Conservation (phyloP, 2,113 vertebrate genomes). For the Coregonus clupeaformis region DNA sequence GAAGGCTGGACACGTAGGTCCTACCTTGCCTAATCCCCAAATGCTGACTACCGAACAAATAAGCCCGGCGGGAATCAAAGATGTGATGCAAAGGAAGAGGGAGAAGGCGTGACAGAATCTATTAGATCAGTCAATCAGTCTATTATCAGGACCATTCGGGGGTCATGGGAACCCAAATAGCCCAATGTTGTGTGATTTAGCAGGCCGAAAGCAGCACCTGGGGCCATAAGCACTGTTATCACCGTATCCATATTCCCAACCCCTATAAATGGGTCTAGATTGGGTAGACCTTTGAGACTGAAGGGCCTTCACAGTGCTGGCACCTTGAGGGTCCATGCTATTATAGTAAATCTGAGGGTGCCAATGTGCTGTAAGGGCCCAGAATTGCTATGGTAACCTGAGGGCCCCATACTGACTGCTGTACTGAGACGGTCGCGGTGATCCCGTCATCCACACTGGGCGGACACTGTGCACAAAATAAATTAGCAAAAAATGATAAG, state of each 20-base stretch:
- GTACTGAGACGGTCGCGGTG: too few relatives aligned
- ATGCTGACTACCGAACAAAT: not conserved
- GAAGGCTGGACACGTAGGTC: not conserved
- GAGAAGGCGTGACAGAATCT: not conserved
- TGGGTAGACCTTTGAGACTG: not conserved
- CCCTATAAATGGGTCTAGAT: not conserved
- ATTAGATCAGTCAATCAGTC: not conserved
- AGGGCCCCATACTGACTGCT: not conserved
- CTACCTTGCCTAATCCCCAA: not conserved
- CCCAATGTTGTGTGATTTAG: not conserved
- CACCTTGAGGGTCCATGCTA: too few relatives aligned
- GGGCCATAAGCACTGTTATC: not conserved
- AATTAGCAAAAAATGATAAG: too few relatives aligned
- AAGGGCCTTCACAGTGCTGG: too few relatives aligned
- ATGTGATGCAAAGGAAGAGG: not conserved
- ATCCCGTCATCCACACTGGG: too few relatives aligned
- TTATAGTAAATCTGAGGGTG: too few relatives aligned
- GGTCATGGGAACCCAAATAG: not conserved
- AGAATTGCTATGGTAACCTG: not conserved
- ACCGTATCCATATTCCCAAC: not conserved
- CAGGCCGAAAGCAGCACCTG: slow-evolving; percentile 4
- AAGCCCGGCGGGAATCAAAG: not conserved
- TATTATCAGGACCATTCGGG: too few relatives aligned
- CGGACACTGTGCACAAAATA: too few relatives aligned
- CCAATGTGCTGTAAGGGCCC: too few relatives aligned